Base-by-base conservation (phyloP, 2,113 vertebrate species). In the Oreochromis spilurus region DNA sequence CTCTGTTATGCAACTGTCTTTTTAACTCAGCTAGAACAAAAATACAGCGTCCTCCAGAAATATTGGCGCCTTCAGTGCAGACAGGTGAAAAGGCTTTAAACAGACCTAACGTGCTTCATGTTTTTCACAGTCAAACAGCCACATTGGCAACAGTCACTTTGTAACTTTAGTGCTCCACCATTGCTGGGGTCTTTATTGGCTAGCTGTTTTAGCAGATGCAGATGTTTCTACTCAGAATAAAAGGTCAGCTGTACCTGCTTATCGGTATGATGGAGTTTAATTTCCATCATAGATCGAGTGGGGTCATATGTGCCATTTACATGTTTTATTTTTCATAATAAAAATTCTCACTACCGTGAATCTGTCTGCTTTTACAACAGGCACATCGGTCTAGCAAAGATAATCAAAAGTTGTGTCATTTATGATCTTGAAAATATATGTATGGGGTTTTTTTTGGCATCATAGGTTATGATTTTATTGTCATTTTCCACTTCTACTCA, bases 1-100 rank as follows among this genome's bases (percentile, higher is more conserved):
- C 92, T 38, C 79, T 89, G 89, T 96, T 96, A 95, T 89, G 85
- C 93, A 96, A 95, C 89, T 87, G 92, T 86, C 92, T 94, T 91
- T 95, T 95, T 93, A 93, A 94, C 93, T 92, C 86, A 0, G 89
- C 89, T 72, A 90, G 90, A 89, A 93, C 93, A 93, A 84, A 95
- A 92, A 94, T 94, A 95, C 88, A 84, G 88, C 45, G 55, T 40
- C 87, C 87, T 50, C 90, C 82, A 94, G 86, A 94, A 93, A 91
- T 86, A 88, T 89, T 92, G 93, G 94, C 92, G 90, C 94, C 94
- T 88, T 93, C 54, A 13, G 79, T 75, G 50, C 36, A 55, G 88
- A 90, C 85, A 85, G 83, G 86, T 91, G 85, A 90, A 92, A 88
- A 86, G 81, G 79, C 85, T 90, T 84, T 65, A 62, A 87, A 86